phyloP scores from a whole-genome alignment of 2,113 vertebrate species.

The Abramis brama region DNA sequence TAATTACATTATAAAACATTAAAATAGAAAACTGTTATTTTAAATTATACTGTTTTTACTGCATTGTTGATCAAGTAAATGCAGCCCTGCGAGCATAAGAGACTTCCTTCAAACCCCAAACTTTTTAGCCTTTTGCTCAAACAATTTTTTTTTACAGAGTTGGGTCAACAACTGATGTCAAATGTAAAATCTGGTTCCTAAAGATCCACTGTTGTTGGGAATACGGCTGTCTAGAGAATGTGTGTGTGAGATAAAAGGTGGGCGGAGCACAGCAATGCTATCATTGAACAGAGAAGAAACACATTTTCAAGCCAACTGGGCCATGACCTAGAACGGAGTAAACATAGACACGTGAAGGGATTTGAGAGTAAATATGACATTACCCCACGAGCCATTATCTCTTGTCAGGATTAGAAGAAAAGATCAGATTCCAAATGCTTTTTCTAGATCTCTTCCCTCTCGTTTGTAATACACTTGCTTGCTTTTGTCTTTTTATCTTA shows the following conservation, averaged over 20 bases:
- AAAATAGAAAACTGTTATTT: neutral
- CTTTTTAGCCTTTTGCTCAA: neutral
- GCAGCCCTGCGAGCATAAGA: neutral
- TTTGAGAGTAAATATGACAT: slow-evolving; percentile 23
- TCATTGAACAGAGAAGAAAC: neutral
- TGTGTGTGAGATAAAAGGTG: slow-evolving; percentile 7
- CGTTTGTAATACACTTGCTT: neutral
- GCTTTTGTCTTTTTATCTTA: neutral
- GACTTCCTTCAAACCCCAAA: neutral
- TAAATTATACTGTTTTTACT: neutral
- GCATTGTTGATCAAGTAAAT: neutral
- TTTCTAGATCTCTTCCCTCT: neutral
- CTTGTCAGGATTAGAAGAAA: neutral
- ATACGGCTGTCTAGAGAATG: neutral
- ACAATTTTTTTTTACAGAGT: neutral
- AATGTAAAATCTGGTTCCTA: neutral
- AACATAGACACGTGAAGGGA: slow-evolving; percentile 30
- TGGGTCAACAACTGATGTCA: neutral
- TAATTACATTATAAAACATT: neutral
- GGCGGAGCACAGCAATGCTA: slow-evolving; percentile 19
- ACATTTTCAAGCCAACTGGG: slow-evolving; percentile 43
- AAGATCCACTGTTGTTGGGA: slow-evolving; percentile 14
- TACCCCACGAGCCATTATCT: neutral
- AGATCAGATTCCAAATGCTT: neutral
- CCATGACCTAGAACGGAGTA: slow-evolving; percentile 40